phyloP scores from a whole-genome alignment of 2,797 vertebrate species.

The Remorina albescens region DNA sequence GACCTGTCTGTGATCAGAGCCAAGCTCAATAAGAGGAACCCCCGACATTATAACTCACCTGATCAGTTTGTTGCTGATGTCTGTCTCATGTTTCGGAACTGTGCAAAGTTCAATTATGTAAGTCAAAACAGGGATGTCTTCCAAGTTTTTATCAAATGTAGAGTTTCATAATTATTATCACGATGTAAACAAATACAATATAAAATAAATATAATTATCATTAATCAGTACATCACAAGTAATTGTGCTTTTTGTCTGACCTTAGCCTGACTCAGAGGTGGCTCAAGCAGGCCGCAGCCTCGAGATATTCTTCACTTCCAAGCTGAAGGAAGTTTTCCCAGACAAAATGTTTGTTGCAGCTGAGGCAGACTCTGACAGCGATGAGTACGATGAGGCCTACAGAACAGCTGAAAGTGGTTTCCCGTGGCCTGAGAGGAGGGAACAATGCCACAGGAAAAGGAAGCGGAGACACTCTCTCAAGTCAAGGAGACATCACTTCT shows the following conservation, averaged over 20 bases:
- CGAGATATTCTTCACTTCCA: constrained; percentile 90
- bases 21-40: constrained; percentile 89
- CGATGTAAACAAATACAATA: background rate
- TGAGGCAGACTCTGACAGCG: constrained; percentile 92
- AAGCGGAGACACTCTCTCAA: constrained; percentile 91
- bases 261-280: constrained; percentile 96
- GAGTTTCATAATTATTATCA: constrained; percentile 1
- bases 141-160: background rate
- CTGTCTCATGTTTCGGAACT: constrained; percentile 97
- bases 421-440: constrained; percentile 91
- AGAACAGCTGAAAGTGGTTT: constrained; percentile 83
- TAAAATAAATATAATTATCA: background rate
- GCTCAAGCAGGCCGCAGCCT: constrained; percentile 95
- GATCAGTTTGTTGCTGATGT: constrained; percentile 94
- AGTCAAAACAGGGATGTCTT: constrained; percentile 71
- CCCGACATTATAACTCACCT: constrained; percentile 87
- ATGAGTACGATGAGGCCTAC: constrained; percentile 89
- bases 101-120: constrained; percentile 99
- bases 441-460: constrained; percentile 93
- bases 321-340: constrained; percentile 91
- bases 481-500: constrained; percentile 82
- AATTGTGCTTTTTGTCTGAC: constrained; percentile 18
- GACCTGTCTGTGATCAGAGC: constrained; percentile 93
- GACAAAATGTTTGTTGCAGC: constrained; percentile 85
- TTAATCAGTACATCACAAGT: background rate